These are phyloP conservation scores for Rhinolophus sinicus DNA, from an alignment of 2,113 vertebrate genomes.

Conservation along the genomic window DNA sequence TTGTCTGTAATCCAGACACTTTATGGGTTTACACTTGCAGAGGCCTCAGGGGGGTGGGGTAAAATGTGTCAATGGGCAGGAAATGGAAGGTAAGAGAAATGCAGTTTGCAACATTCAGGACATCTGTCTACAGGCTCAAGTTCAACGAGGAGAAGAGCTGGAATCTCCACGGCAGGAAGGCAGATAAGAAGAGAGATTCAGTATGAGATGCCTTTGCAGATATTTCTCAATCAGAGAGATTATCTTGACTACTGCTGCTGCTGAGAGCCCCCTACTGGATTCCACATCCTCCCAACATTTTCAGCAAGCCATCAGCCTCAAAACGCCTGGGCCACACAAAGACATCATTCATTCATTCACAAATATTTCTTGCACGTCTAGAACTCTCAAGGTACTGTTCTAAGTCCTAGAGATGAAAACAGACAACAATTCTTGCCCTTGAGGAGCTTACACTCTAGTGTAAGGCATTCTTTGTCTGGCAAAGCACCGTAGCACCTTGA, in stretches of 20 bases:
- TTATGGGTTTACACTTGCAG: neutral
- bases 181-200: neutral
- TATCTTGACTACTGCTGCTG: neutral
- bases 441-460: neutral
- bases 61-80: neutral
- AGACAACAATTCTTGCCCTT: neutral
- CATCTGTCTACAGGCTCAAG: neutral
- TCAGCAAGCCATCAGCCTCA: neutral
- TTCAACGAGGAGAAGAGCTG: neutral
- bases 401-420: neutral
- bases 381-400: neutral
- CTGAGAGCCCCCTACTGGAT: neutral
- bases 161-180: neutral
- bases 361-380: neutral
- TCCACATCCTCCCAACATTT: neutral
- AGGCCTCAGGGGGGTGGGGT: neutral
- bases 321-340: neutral
- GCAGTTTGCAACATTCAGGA: neutral
- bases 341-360: neutral
- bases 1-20: neutral
- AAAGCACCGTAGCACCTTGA: neutral
- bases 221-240: neutral
- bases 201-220: neutral
- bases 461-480: neutral
- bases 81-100: neutral